These are phyloP conservation scores for Anomalospiza imberbis DNA, from an alignment of 2,797 vertebrate species.

Conservation along the genomic window DNA sequence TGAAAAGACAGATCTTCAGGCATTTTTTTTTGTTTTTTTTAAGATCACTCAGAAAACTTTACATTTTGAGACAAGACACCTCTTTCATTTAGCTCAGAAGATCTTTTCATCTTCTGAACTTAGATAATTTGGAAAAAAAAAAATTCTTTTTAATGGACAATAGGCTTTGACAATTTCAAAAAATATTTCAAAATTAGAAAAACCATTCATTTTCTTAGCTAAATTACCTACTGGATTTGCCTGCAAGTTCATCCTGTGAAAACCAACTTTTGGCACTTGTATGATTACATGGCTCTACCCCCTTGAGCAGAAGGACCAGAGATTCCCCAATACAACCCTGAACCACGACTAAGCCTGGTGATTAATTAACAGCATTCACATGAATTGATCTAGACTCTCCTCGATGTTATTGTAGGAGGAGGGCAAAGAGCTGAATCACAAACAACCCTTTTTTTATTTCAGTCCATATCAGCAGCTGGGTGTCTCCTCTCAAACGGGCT, in stretches of 20 bases:
- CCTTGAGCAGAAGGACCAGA: background rate
- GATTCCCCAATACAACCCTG: background rate
- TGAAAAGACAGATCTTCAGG: background rate
- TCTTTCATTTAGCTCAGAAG: background rate
- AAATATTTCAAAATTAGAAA: background rate
- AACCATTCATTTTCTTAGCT: background rate
- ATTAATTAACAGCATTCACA: background rate
- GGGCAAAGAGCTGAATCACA: background rate
- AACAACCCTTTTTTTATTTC: background rate
- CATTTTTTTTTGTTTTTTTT: background rate
- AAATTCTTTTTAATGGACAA: background rate
- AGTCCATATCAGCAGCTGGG: background rate
- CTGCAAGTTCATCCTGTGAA: background rate
- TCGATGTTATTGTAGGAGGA: background rate
- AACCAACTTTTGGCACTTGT: background rate
- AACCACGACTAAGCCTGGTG: background rate
- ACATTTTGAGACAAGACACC: background rate
- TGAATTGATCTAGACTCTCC: background rate
- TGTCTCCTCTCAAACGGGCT: background rate
- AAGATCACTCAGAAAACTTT: background rate
- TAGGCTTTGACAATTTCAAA: fast-evolving
- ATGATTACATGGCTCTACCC: background rate
- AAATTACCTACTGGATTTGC: background rate
- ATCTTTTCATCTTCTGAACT: background rate
- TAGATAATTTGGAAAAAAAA: background rate